Base-by-base conservation (phyloP, 2,113 vertebrate genomes). In the Channa maculata region DNA sequence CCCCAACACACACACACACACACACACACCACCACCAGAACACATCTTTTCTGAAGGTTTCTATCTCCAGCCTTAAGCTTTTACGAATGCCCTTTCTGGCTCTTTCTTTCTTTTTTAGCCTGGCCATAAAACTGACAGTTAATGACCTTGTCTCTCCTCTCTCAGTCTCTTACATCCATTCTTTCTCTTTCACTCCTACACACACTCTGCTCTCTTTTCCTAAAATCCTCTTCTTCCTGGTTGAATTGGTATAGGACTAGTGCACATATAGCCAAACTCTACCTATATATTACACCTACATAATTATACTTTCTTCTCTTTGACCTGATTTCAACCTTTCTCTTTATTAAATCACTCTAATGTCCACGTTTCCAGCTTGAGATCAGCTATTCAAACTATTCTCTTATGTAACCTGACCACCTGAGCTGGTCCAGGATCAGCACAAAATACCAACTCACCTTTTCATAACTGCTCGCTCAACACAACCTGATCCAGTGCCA, bases 401-500 rank as follows among this genome's bases (percentile, higher is more conserved):
- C 79, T 51, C 24, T 53, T 44, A 65, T 49, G 61, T 71, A 74
- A 49, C 43, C 69, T 37, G 45, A 65, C 57, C 52, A 4, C 50
- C 67, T 3, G 41, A 49, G 14, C 74, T 61, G 68, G 15, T 65
- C 65, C 65, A 34, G 52, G 66, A 75, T 75, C 79, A 70, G 70
- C 65, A 45, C 24, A 65, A 61, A 68, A 71, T 77, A 77, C 73
- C 64, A 58, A 57, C 61, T 79, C 59, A 48, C 84, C 68, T 85
- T 69, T 34, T 79, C 71, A 72, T 45, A 77, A 76, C 61, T 3
- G 13, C 58, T 83, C 8, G 33, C 69, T 77, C 65, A 59, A 82
- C 71, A 71, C 71, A 82, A 76, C 59, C 88, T 85, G 80, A 82
- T 82, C 78, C 77, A 70, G 83, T 38, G 76, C 84, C 89, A 90